phyloP scores from a whole-genome alignment of 2,888 invertebrate genomes.

The Venustoraphidia nigricollis region DNA sequence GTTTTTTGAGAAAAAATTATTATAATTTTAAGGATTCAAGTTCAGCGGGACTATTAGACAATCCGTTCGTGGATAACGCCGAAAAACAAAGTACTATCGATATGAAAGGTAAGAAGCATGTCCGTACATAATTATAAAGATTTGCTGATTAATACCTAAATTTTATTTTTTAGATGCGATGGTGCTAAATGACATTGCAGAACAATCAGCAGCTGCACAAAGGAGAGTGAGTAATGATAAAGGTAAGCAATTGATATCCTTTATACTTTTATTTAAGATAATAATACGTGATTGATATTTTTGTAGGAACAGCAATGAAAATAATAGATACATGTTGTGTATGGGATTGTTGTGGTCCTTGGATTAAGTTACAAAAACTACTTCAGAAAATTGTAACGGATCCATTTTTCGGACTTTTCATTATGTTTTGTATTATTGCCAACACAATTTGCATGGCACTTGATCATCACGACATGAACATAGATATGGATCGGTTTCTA shows the following conservation, averaged over 20 bases:
- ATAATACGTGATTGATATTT: slow-evolving; percentile 11
- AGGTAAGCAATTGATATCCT: slow-evolving; percentile 42
- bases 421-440: slow-evolving; percentile 93
- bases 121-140: too few species aligned
- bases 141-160: neutral
- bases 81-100: slow-evolving; percentile 83
- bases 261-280: slow-evolving; percentile 6
- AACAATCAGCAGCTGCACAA: slow-evolving; percentile 82
- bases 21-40: slow-evolving; percentile 52
- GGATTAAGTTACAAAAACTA: slow-evolving; percentile 82
- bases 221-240: slow-evolving; percentile 75
- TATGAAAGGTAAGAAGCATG: slow-evolving; percentile 45
- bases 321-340: slow-evolving; percentile 86
- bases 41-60: slow-evolving; percentile 65
- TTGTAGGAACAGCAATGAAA: slow-evolving; percentile 57
- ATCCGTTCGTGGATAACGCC: slow-evolving; percentile 80
- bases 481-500: slow-evolving; percentile 67
- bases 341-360: slow-evolving; percentile 92
- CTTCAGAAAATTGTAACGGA: slow-evolving; percentile 85
- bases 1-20: neutral
- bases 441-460: slow-evolving; percentile 96
- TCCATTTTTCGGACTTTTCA: slow-evolving; percentile 95
- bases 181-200: slow-evolving; percentile 93
- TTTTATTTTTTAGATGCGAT: slow-evolving; percentile 66
- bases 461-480: slow-evolving; percentile 90